Conservation (phyloP, 2,797 vertebrate species). For the Enteromius anoplus region DNA sequence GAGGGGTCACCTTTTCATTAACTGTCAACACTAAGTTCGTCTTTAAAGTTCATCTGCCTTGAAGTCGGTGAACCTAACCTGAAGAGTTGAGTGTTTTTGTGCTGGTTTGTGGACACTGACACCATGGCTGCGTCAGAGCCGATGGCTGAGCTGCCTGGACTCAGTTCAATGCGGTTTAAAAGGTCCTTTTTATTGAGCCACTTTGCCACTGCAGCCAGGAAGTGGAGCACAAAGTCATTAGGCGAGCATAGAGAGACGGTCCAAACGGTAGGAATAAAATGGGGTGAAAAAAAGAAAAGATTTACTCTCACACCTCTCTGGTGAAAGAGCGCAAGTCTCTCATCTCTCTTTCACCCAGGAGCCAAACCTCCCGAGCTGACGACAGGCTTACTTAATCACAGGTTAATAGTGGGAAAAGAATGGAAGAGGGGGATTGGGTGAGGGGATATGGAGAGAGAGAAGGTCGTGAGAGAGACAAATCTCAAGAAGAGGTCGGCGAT, state of each 20-base stretch:
- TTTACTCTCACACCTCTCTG: conserved; percentile 52
- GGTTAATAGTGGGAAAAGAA: conserved; percentile 48
- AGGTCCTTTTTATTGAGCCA: conserved; percentile 47
- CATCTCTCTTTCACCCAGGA: conserved; percentile 43
- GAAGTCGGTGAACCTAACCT: conserved; percentile 50
- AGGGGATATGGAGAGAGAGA: conserved; percentile 26
- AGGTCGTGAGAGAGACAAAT: conserved; percentile 65
- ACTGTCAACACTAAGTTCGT: conserved; percentile 52
- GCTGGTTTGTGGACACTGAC: conserved; percentile 37
- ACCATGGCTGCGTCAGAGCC: conserved; percentile 39
- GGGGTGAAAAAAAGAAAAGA: conserved; percentile 7
- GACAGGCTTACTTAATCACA: conserved; percentile 56
- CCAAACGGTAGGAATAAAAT: conserved; percentile 18
- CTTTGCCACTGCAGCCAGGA: conserved; percentile 32
- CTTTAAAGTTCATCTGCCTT: conserved; percentile 54
- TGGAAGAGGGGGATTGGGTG: conserved; percentile 34
- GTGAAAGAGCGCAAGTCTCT: conserved; percentile 43
- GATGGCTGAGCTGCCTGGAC: conserved; percentile 36
- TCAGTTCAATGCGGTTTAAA: conserved; percentile 45
- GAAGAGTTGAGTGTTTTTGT: conserved; percentile 53
- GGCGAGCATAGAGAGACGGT: conserved; percentile 40
- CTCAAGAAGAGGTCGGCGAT: conserved; percentile 66
- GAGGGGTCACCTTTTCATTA: conserved; percentile 39
- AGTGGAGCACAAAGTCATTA: conserved; percentile 37
- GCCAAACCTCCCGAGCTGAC: conserved; percentile 32